A percentile compares a stretch with the other conserved stretches of the same genome.
Conservation (phyloP, 2,113 vertebrate species). For the Dipodomys stephensi region DNA sequence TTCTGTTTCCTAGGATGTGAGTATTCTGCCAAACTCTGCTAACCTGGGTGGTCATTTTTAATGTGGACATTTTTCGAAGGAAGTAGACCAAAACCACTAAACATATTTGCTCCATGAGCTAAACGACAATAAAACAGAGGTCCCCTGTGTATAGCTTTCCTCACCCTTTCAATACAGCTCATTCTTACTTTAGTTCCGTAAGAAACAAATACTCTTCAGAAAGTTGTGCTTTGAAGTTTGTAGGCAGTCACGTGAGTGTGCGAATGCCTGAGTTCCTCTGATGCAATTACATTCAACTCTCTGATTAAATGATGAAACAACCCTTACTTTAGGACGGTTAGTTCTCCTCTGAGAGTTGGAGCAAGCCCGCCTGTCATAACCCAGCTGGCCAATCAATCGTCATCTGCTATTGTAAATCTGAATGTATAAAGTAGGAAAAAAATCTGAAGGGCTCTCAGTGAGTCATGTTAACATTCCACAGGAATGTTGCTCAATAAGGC, state of each 20-base stretch:
- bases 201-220: conserved; percentile 76
- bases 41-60: conserved; percentile 81
- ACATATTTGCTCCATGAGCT: conserved; percentile 83
- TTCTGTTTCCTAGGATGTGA: conserved; percentile 73
- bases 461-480: conserved; percentile 25
- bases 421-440: conserved; percentile 61
- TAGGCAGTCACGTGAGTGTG: conserved; percentile 65
- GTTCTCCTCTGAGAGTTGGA: conserved; percentile 73
- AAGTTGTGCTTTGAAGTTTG: conserved; percentile 81
- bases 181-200: conserved; percentile 76
- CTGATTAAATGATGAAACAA: conserved; percentile 81
- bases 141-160: conserved; percentile 77
- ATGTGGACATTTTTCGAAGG: conserved; percentile 73
- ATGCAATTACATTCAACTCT: conserved; percentile 81
- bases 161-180: conserved; percentile 77
- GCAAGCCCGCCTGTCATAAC: conserved; percentile 63
- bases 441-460: conserved; percentile 62
- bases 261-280: conserved; percentile 79
- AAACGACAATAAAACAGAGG: conserved; percentile 80
- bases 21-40: conserved; percentile 49
- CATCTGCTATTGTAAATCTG: conserved; percentile 77
- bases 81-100: conserved; percentile 70
- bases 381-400: conserved; percentile 78
- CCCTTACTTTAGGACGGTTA: conserved; percentile 78
- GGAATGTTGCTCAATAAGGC: neutral